Evolutionary conservation across 2,113 vertebrate genomes (phyloP).

Genomic region (Leucosticte australis): DNA sequence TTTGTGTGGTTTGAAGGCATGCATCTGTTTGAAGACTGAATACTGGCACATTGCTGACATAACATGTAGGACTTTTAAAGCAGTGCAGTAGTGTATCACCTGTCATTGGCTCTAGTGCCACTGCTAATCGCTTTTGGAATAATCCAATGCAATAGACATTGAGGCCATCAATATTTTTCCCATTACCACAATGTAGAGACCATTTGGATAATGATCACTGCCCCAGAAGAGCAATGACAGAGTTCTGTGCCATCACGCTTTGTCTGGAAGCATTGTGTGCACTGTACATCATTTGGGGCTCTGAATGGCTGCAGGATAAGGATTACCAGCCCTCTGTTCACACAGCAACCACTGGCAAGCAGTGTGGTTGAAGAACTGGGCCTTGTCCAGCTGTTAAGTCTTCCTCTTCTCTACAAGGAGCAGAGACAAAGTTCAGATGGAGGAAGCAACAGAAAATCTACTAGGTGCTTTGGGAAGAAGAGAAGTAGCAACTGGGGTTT

Average conservation of each 20-base stretch:
- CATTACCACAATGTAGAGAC: neutral
- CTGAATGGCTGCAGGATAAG: neutral
- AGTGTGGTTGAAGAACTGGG: neutral
- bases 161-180: neutral
- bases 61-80: neutral
- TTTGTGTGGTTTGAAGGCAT: neutral
- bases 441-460: neutral
- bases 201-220: neutral
- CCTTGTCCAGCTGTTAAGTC: neutral
- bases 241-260: neutral
- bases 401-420: neutral
- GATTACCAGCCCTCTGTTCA: neutral
- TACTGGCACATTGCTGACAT: neutral
- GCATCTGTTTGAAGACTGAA: neutral
- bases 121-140: neutral
- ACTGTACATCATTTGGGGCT: neutral
- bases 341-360: neutral
- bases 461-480: neutral
- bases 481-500: neutral
- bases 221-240: neutral
- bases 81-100: neutral
- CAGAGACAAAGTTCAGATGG: neutral
- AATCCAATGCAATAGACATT: neutral
- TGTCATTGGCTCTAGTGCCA: neutral
- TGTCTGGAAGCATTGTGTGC: neutral